A percentile compares a stretch with the other conserved stretches of the same genome.
Evolutionary conservation across 2,888 invertebrate genomes (phyloP).

Genomic region (Acanthosoma haemorrhoidale): DNA sequence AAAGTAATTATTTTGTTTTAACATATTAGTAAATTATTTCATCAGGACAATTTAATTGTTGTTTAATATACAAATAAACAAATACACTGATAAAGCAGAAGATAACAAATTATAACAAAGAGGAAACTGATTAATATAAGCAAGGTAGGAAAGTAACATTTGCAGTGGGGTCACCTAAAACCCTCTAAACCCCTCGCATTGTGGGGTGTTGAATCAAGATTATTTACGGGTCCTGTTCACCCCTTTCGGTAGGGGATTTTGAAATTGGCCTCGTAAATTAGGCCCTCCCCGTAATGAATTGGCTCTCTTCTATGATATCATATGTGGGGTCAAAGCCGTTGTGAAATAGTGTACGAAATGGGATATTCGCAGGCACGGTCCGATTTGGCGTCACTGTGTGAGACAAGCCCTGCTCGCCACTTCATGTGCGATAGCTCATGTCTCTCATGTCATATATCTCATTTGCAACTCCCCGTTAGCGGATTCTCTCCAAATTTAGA

Average conservation of each 20-base stretch:
- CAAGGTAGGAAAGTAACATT: conserved; percentile 3
- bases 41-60: too few species aligned
- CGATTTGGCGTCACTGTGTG: too few species aligned
- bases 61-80: too few species aligned
- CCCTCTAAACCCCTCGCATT: background rate
- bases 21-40: too few species aligned
- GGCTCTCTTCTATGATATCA: conserved; percentile 21
- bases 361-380: background rate
- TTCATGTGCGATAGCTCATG: background rate
- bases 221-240: conserved; percentile 5
- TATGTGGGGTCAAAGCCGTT: conserved; percentile 3
- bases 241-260: background rate
- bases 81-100: too few species aligned
- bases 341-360: conserved; percentile 4
- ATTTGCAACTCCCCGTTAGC: too few species aligned
- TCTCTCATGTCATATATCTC: background rate
- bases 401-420: too few species aligned
- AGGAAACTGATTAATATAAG: background rate
- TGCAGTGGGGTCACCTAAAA: background rate
- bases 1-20: too few species aligned
- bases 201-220: conserved; percentile 13
- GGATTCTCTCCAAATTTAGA: too few species aligned
- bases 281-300: conserved; percentile 7
- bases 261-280: conserved; percentile 22
- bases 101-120: too few species aligned